Percentiles rank a stretch among this genome's conserved stretches.
phyloP scores from a whole-genome alignment of 1,140 invertebrate genomes.

The Drosophila sproati region DNA sequence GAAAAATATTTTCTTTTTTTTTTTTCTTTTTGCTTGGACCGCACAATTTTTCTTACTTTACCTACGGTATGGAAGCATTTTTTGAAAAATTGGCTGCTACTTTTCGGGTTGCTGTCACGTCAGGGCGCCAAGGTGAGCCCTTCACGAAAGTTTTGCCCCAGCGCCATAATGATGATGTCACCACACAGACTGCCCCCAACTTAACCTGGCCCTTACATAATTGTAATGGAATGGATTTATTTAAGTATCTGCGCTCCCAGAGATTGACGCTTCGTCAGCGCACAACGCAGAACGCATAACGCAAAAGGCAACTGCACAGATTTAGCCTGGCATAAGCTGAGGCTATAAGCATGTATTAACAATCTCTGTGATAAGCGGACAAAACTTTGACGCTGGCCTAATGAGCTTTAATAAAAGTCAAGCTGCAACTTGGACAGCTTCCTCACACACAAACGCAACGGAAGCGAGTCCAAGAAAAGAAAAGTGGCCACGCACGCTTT shows the following conservation, averaged over 20 bases:
- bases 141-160: slow-evolving; percentile 26
- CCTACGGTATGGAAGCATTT: slow-evolving; percentile 43
- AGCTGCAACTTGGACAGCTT: slow-evolving; percentile 49
- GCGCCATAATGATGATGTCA: slow-evolving; percentile 75
- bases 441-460: slow-evolving; percentile 32
- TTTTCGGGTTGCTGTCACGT: slow-evolving; percentile 66
- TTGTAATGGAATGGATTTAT: slow-evolving; percentile 61
- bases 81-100: slow-evolving; percentile 76
- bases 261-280: slow-evolving; percentile 22
- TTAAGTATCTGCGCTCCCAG: slow-evolving; percentile 42
- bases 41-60: slow-evolving; percentile 79
- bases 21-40: slow-evolving; percentile 68
- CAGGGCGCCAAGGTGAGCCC: slow-evolving; percentile 43
- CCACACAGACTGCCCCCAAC: slow-evolving; percentile 32
- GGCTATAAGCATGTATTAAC: slow-evolving; percentile 3
- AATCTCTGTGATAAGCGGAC: slow-evolving; percentile 45
- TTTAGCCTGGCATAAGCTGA: slow-evolving; percentile 2
- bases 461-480: slow-evolving; percentile 31
- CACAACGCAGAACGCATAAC: too few relatives aligned
- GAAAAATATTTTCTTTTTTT: slow-evolving; percentile 39
- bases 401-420: slow-evolving; percentile 83
- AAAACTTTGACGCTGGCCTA: slow-evolving; percentile 69
- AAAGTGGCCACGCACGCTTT: slow-evolving; percentile 59
- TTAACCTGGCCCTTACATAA: slow-evolving; percentile 7
- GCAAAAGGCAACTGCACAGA: slow-evolving; percentile 9